Percentiles rank a stretch among this genome's conserved stretches.
Evolutionary conservation across 2,888 invertebrate species (phyloP).

Genomic region (Parasteatoda lunata): DNA sequence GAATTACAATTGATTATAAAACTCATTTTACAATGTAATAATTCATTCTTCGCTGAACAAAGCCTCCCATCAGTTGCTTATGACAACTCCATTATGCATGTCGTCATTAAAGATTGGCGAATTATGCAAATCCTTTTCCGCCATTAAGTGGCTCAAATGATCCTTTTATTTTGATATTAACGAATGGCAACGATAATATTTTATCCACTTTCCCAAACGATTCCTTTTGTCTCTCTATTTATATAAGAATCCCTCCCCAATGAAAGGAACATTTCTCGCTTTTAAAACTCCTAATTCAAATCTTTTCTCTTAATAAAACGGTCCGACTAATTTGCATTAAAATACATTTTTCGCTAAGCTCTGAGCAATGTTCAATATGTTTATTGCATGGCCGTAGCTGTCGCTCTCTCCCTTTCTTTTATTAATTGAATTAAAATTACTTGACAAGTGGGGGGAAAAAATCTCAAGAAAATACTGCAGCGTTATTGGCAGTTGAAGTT

Average conservation of each 20-base stretch:
- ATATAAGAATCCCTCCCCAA: not conserved
- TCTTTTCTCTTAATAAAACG: not conserved
- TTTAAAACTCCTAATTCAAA: slow-evolving; percentile 3
- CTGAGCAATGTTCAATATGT: slow-evolving; percentile 27
- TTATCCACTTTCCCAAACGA: not conserved
- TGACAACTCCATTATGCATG: slow-evolving; percentile 16
- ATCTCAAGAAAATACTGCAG: not conserved
- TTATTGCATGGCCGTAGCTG: slow-evolving; percentile 14
- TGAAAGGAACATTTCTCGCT: slow-evolving; percentile 24
- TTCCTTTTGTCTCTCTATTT: not conserved
- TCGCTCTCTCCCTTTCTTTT: not conserved
- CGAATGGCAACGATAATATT: not conserved
- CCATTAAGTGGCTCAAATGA: not conserved
- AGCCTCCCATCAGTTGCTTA: not conserved
- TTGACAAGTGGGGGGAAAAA: slow-evolving; percentile 9
- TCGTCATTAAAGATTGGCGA: not conserved
- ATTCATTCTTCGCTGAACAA: not conserved
- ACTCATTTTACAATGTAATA: not conserved
- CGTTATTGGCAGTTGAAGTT: not conserved
- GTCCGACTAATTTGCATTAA: slow-evolving; percentile 50
- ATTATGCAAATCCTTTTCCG: not conserved
- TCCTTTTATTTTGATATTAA: slow-evolving; percentile 1
- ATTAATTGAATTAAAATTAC: slow-evolving; percentile 39
- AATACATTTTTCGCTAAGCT: slow-evolving; percentile 40
- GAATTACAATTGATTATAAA: not conserved